These are phyloP conservation scores for Sanderia malayensis DNA, from an alignment of 30 jellyfish, hydroid and myxozoan genomes.

Conservation along the genomic window DNA sequence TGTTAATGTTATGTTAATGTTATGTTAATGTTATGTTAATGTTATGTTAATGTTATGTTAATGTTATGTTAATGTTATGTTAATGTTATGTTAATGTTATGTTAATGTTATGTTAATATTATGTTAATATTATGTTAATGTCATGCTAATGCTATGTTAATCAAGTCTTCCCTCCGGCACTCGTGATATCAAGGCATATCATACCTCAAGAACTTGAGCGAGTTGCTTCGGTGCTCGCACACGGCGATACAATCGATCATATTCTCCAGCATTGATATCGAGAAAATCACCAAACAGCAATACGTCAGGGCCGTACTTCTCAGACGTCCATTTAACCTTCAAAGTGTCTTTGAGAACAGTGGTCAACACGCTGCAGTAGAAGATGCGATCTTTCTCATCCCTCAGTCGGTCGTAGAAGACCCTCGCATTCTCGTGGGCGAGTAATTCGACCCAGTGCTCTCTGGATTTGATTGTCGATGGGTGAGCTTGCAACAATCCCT, in stretches of 20 bases:
- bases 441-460: constrained; percentile 74
- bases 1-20: too few species aligned
- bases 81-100: too few species aligned
- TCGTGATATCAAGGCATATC: too few species aligned
- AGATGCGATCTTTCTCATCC: constrained; percentile 51
- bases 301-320: constrained; percentile 35
- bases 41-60: too few species aligned
- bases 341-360: constrained; percentile 53
- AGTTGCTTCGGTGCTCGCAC: constrained; percentile 63
- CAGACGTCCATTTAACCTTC: constrained; percentile 69
- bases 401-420: constrained; percentile 82
- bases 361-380: constrained; percentile 43
- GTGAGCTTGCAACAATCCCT: constrained; percentile 73
- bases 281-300: constrained; percentile 80
- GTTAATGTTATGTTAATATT: too few species aligned
- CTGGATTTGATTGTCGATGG: constrained; percentile 55
- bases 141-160: too few species aligned
- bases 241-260: constrained; percentile 58
- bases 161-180: too few species aligned
- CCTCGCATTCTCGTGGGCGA: constrained; percentile 67
- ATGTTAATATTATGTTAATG: too few species aligned
- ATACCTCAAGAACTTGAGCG: constrained; percentile 72
- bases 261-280: constrained; percentile 57
- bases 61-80: too few species aligned
- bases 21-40: too few species aligned